A percentile compares a stretch with the other conserved stretches of the same genome.
Evolutionary conservation across 2,888 invertebrate species (phyloP).

Genomic region (Polia nebulosa): DNA sequence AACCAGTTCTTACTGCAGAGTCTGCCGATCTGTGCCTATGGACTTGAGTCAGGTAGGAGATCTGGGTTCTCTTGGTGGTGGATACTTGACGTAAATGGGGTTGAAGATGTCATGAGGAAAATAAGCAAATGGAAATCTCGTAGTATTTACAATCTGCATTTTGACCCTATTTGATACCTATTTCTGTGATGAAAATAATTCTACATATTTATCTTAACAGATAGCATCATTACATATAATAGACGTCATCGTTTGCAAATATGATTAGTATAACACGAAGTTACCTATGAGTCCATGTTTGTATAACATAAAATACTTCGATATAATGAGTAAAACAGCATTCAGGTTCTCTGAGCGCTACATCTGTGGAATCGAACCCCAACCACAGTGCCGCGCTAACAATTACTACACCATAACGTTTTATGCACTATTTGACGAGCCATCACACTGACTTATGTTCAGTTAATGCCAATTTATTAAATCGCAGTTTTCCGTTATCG

Average conservation of each 20-base stretch:
- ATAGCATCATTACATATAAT: background rate
- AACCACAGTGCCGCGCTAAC: background rate
- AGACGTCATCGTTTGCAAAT: background rate
- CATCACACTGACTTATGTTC: background rate
- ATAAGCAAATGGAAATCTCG: too few species aligned
- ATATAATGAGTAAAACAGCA: background rate
- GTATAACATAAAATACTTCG: background rate
- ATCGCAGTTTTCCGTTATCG: background rate
- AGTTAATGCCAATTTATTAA: constrained; percentile 9
- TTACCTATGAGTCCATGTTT: background rate
- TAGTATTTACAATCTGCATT: too few species aligned
- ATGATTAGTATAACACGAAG: background rate
- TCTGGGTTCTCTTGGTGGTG: constrained; percentile 52
- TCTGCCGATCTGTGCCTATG: constrained; percentile 64
- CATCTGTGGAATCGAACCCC: constrained; percentile 7
- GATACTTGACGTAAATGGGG: background rate
- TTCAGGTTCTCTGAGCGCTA: background rate
- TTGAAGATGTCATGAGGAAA: too few species aligned
- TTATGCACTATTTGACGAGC: constrained; percentile 6
- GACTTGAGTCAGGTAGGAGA: constrained; percentile 80
- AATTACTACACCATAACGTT: constrained; percentile 2
- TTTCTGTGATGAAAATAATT: constrained; percentile 3
- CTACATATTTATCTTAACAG: constrained; percentile 1
- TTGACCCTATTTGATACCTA: background rate
- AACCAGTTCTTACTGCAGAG: background rate